Conservation (phyloP, 2,113 vertebrate genomes). For the Labeo catla region DNA sequence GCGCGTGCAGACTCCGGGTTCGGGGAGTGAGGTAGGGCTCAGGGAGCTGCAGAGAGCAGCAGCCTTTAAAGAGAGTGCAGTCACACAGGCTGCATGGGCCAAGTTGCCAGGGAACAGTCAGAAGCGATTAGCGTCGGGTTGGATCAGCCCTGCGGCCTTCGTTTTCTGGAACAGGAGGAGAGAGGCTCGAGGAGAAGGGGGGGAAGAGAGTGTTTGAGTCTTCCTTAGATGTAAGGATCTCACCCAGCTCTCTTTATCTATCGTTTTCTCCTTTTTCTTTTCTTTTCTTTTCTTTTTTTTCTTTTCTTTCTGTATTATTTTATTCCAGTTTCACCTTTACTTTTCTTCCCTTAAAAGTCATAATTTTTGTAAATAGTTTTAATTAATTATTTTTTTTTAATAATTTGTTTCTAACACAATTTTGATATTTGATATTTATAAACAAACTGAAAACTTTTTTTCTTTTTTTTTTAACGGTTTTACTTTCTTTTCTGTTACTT, state of each 20-base stretch:
- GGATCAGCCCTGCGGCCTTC: slow-evolving; percentile 92
- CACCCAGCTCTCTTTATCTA: slow-evolving; percentile 20
- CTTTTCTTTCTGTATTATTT: background rate
- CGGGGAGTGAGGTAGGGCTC: slow-evolving; percentile 35
- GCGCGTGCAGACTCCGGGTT: slow-evolving; percentile 74
- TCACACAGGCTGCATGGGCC: slow-evolving; percentile 88
- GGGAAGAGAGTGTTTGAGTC: background rate
- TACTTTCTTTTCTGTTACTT: background rate
- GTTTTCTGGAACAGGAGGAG: slow-evolving; percentile 81
- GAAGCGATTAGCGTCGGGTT: slow-evolving; percentile 93
- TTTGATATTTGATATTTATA: background rate
- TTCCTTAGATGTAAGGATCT: slow-evolving; percentile 60
- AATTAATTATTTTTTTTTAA: background rate
- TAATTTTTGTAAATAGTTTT: background rate
- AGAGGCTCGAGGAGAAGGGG: slow-evolving; percentile 57
- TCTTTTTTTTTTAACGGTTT: background rate
- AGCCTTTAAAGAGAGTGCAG: slow-evolving; percentile 85
- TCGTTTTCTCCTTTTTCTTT: background rate
- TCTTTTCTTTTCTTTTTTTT: background rate
- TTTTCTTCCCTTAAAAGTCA: background rate
- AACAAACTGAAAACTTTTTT: background rate
- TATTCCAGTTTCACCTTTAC: background rate
- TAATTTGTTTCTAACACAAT: background rate
- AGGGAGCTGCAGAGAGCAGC: slow-evolving; percentile 16
- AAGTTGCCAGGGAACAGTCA: slow-evolving; percentile 96